Base-by-base conservation (phyloP, 30 jellyfish, hydroid and myxozoan species). In the Cassiopea andromeda region DNA sequence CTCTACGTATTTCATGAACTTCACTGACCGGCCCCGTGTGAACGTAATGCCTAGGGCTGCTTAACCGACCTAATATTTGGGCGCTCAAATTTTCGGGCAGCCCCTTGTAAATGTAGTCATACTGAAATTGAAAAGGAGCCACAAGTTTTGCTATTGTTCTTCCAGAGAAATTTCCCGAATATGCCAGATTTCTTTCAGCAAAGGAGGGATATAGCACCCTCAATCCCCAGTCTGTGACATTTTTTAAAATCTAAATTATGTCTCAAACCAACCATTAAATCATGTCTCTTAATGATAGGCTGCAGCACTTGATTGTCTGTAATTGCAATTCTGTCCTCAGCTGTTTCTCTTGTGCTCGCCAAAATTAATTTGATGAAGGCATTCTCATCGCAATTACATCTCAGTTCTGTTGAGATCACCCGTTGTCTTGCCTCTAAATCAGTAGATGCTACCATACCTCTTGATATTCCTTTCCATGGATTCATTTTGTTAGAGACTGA, bases 391-490 rank as follows among this genome's bases (percentile, higher is more conserved):
- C 61, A 73, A 61, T 69, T 67, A 13, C 45, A 13, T 13, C 60
- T 64, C 75, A 87, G 5, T 6, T 78, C 94, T 1, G 76, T 76
- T 4, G 83, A 75, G 17, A 77, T 77, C 17, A 78, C 74, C 14
- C 59, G 84, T n/a, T 57, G 19, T 4, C 70, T 48, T 43, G 77
- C 59, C 69, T 87, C 94, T 3, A 73, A 71, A 60, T 64, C 66
- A 7, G 85, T 27, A 18, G 58, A 57, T 69, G 64, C 64, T 10
- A 77, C 90, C 80, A 87, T 60, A 9, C 90, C 94, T 72, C 84
- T 75, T 9, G 77, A 66, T 10, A 73, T 17, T 18, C 83, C 87
- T 49, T 69, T 73, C 94, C 94, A 87, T 19, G 94, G 94, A 2
- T 15, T 44, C 2, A 73, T 48, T 48, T 15, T 44, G 2, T 59